These are phyloP conservation scores for Suricata suricatta DNA, from an alignment of 2,113 vertebrate genomes.

Conservation along the genomic window DNA sequence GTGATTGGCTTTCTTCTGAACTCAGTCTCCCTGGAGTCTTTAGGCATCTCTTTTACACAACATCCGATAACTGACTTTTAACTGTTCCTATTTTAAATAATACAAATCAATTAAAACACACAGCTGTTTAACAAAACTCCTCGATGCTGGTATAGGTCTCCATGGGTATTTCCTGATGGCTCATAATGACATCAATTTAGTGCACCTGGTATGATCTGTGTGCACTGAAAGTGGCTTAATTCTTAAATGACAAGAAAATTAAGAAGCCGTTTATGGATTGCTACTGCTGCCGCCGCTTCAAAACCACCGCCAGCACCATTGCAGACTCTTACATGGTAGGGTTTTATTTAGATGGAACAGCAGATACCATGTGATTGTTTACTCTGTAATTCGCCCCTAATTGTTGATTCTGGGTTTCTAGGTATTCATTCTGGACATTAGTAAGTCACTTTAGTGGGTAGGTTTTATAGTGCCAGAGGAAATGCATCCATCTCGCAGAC, in stretches of 20 bases:
- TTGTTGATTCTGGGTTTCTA: conserved; percentile 55
- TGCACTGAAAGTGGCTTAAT: conserved; percentile 85
- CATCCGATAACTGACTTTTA: conserved; percentile 83
- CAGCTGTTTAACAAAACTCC: conserved; percentile 88
- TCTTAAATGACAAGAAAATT: conserved; percentile 85
- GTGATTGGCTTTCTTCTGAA: conserved; percentile 85
- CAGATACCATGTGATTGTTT: conserved; percentile 20
- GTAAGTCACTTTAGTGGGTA: conserved; percentile 3
- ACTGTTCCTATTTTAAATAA: conserved; percentile 87
- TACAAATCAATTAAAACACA: conserved; percentile 88
- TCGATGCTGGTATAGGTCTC: conserved; percentile 83
- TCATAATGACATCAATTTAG: conserved; percentile 89
- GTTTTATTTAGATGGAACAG: conserved; percentile 46
- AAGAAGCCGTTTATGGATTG: conserved; percentile 83
- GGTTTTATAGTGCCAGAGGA: background rate
- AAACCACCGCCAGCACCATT: conserved; percentile 68
- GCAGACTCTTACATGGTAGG: conserved; percentile 60
- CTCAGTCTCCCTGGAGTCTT: conserved; percentile 84
- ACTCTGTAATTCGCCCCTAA: conserved; percentile 52
- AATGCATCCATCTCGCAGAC: background rate
- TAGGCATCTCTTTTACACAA: conserved; percentile 83
- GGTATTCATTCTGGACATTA: conserved; percentile 8
- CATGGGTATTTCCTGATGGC: conserved; percentile 87
- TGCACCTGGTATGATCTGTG: conserved; percentile 86
- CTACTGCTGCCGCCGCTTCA: conserved; percentile 69